Percentiles rank a stretch among this genome's conserved stretches.
phyloP scores from a whole-genome alignment of 2,113 vertebrate species.

The Dasypus novemcinctus region DNA sequence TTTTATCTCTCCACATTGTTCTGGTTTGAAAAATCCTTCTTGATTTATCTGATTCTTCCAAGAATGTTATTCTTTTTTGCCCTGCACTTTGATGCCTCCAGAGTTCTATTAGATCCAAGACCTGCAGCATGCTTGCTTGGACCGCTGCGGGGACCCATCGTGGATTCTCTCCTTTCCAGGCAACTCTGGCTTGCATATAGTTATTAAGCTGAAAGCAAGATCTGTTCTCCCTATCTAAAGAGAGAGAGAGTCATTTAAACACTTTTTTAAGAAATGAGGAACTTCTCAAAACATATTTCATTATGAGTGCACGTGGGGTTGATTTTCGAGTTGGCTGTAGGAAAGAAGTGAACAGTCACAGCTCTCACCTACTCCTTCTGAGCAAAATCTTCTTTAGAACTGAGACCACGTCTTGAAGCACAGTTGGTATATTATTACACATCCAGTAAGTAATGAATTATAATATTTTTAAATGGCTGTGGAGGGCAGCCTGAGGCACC shows the following conservation, averaged over 20 bases:
- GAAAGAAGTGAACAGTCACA: neutral
- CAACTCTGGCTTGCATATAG: neutral
- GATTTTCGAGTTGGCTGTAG: neutral
- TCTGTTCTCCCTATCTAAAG: neutral
- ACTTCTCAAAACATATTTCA: neutral
- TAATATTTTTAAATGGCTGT: conserved; percentile 48
- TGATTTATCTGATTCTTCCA: neutral
- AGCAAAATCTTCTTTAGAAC: conserved; percentile 32
- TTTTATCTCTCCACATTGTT: neutral
- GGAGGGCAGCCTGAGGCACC: conserved; percentile 2
- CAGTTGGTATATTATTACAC: neutral
- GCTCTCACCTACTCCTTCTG: neutral
- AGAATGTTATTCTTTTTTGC: neutral
- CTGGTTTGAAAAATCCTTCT: neutral
- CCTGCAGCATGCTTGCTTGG: fast-evolving
- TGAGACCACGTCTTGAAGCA: neutral
- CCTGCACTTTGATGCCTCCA: neutral
- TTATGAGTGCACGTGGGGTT: neutral
- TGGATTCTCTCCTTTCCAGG: neutral
- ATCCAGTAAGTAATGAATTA: conserved; percentile 42
- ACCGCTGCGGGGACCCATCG: no score
- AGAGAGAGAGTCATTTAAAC: neutral
- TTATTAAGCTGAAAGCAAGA: neutral
- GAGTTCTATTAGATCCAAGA: neutral
- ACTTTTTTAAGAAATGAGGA: conserved; percentile 5